phyloP scores from a whole-genome alignment of 2,888 invertebrate species.

The Aphodius sticticus region DNA sequence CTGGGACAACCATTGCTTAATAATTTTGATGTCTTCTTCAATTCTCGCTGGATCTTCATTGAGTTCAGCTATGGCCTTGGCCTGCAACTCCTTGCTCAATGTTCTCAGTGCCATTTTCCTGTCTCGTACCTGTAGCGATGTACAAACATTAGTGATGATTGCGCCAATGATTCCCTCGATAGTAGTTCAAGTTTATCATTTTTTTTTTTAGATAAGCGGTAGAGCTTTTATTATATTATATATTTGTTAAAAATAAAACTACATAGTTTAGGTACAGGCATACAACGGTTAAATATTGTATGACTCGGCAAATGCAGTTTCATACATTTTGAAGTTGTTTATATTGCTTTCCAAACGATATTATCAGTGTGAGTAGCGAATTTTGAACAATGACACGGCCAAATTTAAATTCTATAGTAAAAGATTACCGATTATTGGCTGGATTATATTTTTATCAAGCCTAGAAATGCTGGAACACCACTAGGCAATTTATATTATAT shows the following conservation, averaged over 20 bases:
- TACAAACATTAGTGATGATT: background rate
- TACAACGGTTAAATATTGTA: no score
- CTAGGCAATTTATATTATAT: no score
- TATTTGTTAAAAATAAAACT: background rate
- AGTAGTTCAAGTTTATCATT: background rate
- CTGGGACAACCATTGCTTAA: constrained; percentile 66
- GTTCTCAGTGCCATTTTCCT: constrained; percentile 33
- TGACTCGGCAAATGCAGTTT: background rate
- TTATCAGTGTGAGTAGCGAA: background rate
- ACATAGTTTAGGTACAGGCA: no score
- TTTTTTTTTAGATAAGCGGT: background rate
- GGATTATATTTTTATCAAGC: background rate
- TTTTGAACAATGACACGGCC: background rate
- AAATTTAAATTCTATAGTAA: background rate
- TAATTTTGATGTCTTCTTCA: constrained; percentile 61
- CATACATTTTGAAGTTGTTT: background rate
- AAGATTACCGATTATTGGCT: background rate
- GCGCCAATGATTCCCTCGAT: background rate
- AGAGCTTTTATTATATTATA: background rate
- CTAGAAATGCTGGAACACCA: no score
- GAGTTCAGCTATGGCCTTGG: constrained; percentile 63
- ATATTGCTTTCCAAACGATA: background rate
- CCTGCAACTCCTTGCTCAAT: constrained; percentile 60
- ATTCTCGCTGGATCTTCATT: constrained; percentile 62
- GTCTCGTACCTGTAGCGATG: background rate